Evolutionary conservation across 1,140 invertebrate species (phyloP), one percentile per base, ranked within the genome.

Genomic region (Listronotus oregonensis): DNA sequence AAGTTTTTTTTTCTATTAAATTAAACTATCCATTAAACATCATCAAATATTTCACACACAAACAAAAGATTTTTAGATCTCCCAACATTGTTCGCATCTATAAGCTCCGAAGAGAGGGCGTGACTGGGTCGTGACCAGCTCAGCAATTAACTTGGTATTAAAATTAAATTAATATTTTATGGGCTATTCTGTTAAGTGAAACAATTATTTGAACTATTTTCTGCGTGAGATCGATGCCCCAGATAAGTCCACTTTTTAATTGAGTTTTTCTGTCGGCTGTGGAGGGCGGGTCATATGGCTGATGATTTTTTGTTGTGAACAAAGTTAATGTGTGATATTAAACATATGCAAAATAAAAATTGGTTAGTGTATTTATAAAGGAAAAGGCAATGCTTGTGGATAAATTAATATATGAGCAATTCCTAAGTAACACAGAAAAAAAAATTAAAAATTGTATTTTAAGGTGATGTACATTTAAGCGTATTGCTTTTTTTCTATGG

Each of bases 111-210:
- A 49, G 40, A 59, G 17, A 11, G 43, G 56, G 56, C 56, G 56
- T 44, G 42, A 40, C 21, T 9, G n/a, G 54, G 46, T 68, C 67
- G 67, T 68, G 67, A 68, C 61, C 17, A 32, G 32, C 11, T 18
- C 18, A 31, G 47, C 67, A 68, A 64, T 68, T 68, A 54, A 54
- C 37, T 64, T 34, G 52, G 34, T 56, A 68, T 59, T 64, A 60
- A 64, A 64, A 68, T 64, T 68, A 60, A 68, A 68, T 68, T 64
- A 68, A 55, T 68, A 64, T 55, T 67, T 64, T 68, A 68, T 59
- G 34, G 56, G 47, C 55, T 54, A 67, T 62, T 62, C 58, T 52
- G 47, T 56, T 67, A 49, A 43, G 34, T 62, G 31, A 62, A 56
- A 56, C 62, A 56, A 62, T 51, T 52, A 64, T 64, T 56, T 64